These are phyloP conservation scores for Choloepus hoffmanni DNA, from an alignment of 2,113 vertebrate genomes.

Conservation along the genomic window DNA sequence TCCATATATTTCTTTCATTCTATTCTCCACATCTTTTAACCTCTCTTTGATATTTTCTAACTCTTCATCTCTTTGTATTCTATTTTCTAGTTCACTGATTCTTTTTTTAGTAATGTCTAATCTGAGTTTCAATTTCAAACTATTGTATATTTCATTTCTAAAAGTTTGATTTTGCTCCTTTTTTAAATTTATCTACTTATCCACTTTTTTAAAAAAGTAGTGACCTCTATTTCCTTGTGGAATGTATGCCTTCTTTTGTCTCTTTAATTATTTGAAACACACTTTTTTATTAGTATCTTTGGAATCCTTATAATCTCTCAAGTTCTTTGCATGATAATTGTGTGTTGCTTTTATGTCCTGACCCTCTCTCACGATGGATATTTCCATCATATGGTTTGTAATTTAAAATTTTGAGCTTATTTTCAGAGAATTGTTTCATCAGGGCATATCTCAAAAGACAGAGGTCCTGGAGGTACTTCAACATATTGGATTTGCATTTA, in stretches of 20 bases:
- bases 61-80: background rate
- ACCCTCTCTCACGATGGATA: background rate
- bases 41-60: background rate
- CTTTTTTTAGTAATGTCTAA: background rate
- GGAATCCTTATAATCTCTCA: background rate
- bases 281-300: background rate
- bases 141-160: background rate
- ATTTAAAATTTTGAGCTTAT: background rate
- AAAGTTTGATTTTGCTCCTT: background rate
- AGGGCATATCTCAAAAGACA: background rate
- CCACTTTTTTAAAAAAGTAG: background rate
- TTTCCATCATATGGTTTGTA: background rate
- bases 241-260: background rate
- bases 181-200: background rate
- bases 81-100: background rate
- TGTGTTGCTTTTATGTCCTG: background rate
- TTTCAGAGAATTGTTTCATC: background rate
- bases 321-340: background rate
- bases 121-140: background rate
- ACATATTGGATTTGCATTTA: background rate
- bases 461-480: background rate
- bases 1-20: background rate
- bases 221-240: background rate
- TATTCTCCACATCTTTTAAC: background rate
- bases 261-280: background rate